Base-by-base conservation (phyloP, 2,888 invertebrate species). In the Bedellia somnulentella region DNA sequence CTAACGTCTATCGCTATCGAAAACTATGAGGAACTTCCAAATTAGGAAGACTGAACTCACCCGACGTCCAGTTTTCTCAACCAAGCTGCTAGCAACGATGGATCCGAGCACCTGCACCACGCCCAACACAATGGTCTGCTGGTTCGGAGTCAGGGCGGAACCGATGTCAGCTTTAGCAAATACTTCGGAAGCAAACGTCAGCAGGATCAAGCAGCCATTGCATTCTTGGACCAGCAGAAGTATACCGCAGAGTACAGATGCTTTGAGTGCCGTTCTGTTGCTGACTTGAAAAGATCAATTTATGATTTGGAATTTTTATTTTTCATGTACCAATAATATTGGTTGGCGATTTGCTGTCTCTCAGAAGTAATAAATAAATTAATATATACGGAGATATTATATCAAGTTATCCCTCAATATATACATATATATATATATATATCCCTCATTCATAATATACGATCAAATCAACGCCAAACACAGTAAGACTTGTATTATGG, bases 11-110 rank as follows among this genome's bases (percentile, higher is more conserved):
- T 24, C 24, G 10, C 4, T 9, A 5, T 9, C 4, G 10, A 5
- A 5, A 10, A 24, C 24, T 24, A 9, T 24, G 4, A 5, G 6
- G 24, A 9, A 24, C 4, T 24, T 24, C 10, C 8, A 24, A 24
- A 24, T 24, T 9, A 24, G 4, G 24, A 24, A 10, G 24, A n/a
- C n/a, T n/a, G n/a, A n/a, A n/a, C n/a, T n/a, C n/a, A 35, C 35
- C 35, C 30, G 30, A 22, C 35, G 24, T 6, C 35, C 35, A 16
- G 26, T 24, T 14, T 21, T 32, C 13, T 35, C 35, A n/a, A 35
- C 29, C 9, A 32, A n/a, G 15, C 26, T 32, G 18, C 24, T 12
- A 9, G 35, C 35, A 10, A 27, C 12, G 5, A 32, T 9, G 4
- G 35, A 32, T 10, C 35, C 35, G 5, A 15, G 5, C 5, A 35